A percentile compares a stretch with the other conserved stretches of the same genome.
Conservation (phyloP, 2,113 vertebrate genomes). For the Hassar affinis region DNA sequence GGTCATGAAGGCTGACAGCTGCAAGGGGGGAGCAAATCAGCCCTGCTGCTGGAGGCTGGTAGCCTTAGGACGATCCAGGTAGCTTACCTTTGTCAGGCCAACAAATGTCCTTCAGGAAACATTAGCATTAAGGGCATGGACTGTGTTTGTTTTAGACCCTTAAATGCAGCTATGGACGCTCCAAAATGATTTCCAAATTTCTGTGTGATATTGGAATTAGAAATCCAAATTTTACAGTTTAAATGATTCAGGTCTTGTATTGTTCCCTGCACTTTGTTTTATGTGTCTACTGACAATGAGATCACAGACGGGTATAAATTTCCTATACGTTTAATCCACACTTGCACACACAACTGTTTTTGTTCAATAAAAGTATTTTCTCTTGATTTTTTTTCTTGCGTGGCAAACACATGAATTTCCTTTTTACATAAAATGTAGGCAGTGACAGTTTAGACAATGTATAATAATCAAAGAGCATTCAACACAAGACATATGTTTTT, state of each 20-base stretch:
- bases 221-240: not conserved
- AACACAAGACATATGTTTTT: no score
- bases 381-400: no score
- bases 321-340: not conserved
- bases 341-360: no score
- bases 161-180: not conserved
- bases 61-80: constrained; percentile 36
- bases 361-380: no score
- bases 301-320: not conserved
- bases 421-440: no score
- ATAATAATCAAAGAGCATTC: no score
- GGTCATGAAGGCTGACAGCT: constrained; percentile 54
- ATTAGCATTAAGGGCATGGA: not conserved
- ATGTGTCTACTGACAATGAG: not conserved
- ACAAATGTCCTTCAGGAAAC: constrained; percentile 25
- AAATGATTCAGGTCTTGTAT: not conserved
- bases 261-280: not conserved
- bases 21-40: constrained; percentile 40
- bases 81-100: constrained; percentile 33
- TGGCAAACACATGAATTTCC: no score
- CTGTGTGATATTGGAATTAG: not conserved
- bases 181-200: not conserved
- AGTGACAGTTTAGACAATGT: no score
- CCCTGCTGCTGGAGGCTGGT: constrained; percentile 41
- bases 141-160: not conserved